Base-by-base conservation (phyloP, 2,888 invertebrate genomes). In the Andrena praecox region DNA sequence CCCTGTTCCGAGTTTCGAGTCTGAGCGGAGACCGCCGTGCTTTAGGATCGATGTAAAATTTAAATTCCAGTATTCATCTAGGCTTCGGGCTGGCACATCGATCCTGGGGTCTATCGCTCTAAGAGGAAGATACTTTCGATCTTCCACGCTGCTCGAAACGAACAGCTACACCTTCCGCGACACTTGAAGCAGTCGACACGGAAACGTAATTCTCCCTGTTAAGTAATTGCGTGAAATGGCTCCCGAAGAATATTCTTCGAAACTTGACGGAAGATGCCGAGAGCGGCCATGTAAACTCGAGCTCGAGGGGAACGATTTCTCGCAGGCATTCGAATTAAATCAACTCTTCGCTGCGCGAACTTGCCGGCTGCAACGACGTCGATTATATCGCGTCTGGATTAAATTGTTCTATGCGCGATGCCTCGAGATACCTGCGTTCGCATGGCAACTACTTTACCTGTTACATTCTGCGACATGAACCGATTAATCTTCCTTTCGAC, bases 391-490 rank as follows among this genome's bases (percentile, higher is more conserved):
- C 16, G 1, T 2, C 27, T 24, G 16, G 54, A 66, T 72, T 64
- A 72, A 76, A 69, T 72, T 72, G 59, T 63, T 50, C 42, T 8
- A 0, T 7, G 29, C 59, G 8, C 35, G 63, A 52, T 20, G 20
- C 10, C 50, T 50, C 35, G 56, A 69, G 54, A 74, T 67, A 67
- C 72, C 84, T 72, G 67, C 60, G 80, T 69, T 84, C 77, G 50
- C 60, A 60, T 42, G 50, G 56, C 69, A 48, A 76, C 80, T 71
- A 73, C 68, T 80, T 77, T 70, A 50, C 67, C 70, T 73, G 80
- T 70, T 84, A 72, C 78, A 71, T 71, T 71, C 79, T 73, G 72
- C 79, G 27, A 33, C 66, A 50, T 69, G 82, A 79, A 82, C 79
- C 82, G 80, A 80, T 83, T 83, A 83, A 76, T 77, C 76, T 69